Conservation (phyloP, 2,797 vertebrate genomes). For the Orestias chungarensis region DNA sequence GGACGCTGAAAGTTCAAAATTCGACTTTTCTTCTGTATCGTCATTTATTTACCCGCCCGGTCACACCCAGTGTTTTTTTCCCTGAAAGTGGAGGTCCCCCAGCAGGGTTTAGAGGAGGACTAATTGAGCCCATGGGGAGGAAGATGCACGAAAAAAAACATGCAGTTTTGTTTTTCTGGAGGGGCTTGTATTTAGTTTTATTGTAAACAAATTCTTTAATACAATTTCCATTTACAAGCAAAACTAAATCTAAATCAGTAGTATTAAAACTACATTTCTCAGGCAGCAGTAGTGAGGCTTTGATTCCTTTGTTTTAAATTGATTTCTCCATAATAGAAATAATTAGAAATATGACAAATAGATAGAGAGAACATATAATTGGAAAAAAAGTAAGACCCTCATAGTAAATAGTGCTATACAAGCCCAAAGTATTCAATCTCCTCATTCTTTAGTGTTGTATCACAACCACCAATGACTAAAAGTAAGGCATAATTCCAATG, state of each 20-base stretch:
- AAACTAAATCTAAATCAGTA: background rate
- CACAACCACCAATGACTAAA: too few relatives aligned
- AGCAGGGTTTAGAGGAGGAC: conserved; percentile 28
- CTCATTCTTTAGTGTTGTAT: too few relatives aligned
- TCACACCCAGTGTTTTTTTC: conserved; percentile 10
- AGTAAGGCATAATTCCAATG: too few relatives aligned
- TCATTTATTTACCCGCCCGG: background rate
- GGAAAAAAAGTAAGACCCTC: too few relatives aligned
- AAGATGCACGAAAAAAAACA: conserved; percentile 46
- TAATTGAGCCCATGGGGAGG: conserved; percentile 74
- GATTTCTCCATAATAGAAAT: background rate
- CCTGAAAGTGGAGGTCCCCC: conserved; percentile 47
- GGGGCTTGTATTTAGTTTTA: background rate
- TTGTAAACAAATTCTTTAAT: background rate
- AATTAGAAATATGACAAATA: background rate
- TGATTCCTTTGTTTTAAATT: background rate
- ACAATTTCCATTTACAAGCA: too few relatives aligned
- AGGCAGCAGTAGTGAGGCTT: too few relatives aligned
- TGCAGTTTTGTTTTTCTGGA: conserved; percentile 43
- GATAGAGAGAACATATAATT: background rate
- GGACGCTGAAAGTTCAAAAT: background rate
- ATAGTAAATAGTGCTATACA: too few relatives aligned
- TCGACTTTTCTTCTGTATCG: background rate
- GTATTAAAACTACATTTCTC: too few relatives aligned
- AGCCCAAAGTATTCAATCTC: too few relatives aligned